Base-by-base conservation (phyloP, 64 coral and sea anemone genomes). In the Montipora capricornis region DNA sequence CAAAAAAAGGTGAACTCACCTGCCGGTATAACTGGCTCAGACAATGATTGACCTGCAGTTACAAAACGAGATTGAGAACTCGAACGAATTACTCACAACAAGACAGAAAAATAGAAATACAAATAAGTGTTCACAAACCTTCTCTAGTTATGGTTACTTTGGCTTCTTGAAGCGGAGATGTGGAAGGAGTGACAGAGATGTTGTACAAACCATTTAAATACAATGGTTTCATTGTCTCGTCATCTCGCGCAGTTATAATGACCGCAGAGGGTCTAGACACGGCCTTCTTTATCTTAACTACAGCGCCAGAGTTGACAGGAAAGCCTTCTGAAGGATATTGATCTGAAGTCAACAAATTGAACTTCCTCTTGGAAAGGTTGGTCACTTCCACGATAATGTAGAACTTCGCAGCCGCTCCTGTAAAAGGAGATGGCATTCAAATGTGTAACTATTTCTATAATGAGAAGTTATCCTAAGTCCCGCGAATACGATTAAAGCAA, bases 241-340 rank as follows among this genome's bases (percentile, higher is more conserved):
- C 47, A 12, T 91, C 84, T 58, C n/a, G 29, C n/a, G 93, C 89
- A 20, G 17, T 88, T 19, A 97, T 95, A 16, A 79, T 89, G 51
- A 97, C 80, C 78, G 87, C 81, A 13, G 96, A 88, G 4, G 96
- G 96, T 22, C 89, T 95, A 47, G 89, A 81, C 1, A 97, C 93
- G 15, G 94, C 92, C 66, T 97, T 97, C 49, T 92, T 97, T 29
- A 97, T 95, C 93, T 92, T 94, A 11, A 73, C 96, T 12, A 92
- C 76, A 5, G 74, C 64, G 10, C 68, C 87, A 24, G 89, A 10
- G 2, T 89, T 97, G 20, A 97, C 84, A 6, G 89, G 20, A 68
- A 92, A 97, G 2, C 96, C 96, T 24, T 92, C 53, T 8, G 78
- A 48, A 7, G 96, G 96, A 77, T 87, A 95, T 20, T 61, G 73